Evolutionary conservation across 2,113 vertebrate genomes (phyloP).

Genomic region (Oceanites oceanicus): DNA sequence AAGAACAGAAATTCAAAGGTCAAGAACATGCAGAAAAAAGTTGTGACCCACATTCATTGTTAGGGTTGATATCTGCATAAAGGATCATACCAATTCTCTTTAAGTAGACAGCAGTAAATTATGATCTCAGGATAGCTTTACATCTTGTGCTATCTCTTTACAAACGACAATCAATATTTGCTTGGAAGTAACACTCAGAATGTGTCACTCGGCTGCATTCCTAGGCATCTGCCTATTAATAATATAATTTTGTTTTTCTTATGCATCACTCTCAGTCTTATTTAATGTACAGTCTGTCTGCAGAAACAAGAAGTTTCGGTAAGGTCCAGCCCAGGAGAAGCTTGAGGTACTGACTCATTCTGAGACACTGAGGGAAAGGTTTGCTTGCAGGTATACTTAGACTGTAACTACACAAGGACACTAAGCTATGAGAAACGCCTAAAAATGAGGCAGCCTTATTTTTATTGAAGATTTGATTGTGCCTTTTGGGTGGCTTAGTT

Average conservation of each 20-base stretch:
- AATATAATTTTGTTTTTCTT: neutral
- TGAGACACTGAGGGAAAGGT: neutral
- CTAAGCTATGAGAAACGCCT: neutral
- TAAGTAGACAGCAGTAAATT: neutral
- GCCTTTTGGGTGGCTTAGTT: neutral
- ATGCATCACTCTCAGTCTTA: neutral
- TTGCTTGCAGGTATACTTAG: slow-evolving; percentile 12
- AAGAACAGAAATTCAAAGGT: neutral
- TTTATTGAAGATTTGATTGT: slow-evolving; percentile 21
- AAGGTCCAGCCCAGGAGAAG: slow-evolving; percentile 1
- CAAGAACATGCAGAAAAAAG: neutral
- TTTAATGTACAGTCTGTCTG: neutral
- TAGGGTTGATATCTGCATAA: neutral
- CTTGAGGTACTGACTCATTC: slow-evolving; percentile 13
- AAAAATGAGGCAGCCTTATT: neutral
- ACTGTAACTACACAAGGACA: neutral
- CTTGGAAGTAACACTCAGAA: neutral
- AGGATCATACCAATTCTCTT: neutral
- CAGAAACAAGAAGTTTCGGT: neutral
- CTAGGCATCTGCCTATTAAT: slow-evolving; percentile 13
- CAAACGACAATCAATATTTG: neutral
- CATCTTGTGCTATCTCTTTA: neutral
- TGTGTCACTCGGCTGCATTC: neutral
- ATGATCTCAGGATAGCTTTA: neutral
- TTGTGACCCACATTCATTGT: neutral